Evolutionary conservation across 2,797 vertebrate species (phyloP).

Genomic region (Onychomys torridus): DNA sequence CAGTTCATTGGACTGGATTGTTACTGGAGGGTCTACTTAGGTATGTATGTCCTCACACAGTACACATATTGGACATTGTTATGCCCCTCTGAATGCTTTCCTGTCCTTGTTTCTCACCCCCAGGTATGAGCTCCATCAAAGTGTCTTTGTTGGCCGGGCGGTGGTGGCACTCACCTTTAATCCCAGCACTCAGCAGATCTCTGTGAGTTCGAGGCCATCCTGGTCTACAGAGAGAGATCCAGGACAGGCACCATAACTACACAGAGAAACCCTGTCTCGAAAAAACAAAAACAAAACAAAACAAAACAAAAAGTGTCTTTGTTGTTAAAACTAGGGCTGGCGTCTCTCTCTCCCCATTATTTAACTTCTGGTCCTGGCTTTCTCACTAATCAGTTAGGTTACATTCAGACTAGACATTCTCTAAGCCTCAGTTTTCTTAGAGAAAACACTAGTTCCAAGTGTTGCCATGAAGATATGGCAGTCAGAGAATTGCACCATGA

Average conservation of each 20-base stretch:
- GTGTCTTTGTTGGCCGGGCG: too few relatives aligned
- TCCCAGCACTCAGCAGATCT: too few relatives aligned
- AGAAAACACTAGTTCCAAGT: background rate
- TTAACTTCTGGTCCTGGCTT: background rate
- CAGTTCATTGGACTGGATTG: background rate
- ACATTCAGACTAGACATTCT: background rate
- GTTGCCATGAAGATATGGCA: background rate
- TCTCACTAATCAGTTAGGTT: background rate
- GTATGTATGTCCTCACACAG: background rate
- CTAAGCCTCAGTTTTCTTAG: background rate
- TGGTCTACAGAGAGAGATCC: too few relatives aligned
- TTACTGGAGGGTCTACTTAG: background rate
- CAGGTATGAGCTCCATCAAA: background rate
- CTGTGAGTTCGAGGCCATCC: too few relatives aligned
- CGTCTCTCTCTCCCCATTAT: background rate
- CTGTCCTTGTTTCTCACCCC: background rate
- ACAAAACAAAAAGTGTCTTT: background rate
- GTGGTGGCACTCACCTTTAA: too few relatives aligned
- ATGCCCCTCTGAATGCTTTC: background rate
- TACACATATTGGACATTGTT: background rate
- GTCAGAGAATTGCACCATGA: background rate
- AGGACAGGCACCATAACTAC: too few relatives aligned
- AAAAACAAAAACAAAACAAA: too few relatives aligned
- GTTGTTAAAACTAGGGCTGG: background rate
- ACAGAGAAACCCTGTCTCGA: too few relatives aligned